Percentiles rank a stretch among this genome's conserved stretches.
Evolutionary conservation across 1,140 invertebrate species (phyloP).

Genomic region (Homarus americanus): DNA sequence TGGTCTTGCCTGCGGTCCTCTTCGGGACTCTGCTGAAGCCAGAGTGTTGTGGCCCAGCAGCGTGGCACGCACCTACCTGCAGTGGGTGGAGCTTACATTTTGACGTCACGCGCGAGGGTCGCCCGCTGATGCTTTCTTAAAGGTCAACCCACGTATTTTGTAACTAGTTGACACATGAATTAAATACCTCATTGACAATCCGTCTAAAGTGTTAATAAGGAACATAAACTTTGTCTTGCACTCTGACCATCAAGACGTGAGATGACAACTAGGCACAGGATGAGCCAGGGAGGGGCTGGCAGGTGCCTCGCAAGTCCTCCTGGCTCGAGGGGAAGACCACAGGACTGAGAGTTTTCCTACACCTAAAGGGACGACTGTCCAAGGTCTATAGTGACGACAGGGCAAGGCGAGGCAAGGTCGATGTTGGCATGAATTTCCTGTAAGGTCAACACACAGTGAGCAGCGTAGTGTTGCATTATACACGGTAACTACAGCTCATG

Average conservation of each 20-base stretch:
- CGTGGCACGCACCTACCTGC: neutral
- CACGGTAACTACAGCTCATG: no score
- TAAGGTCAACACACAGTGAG: no score
- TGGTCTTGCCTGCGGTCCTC: slow-evolving; percentile 17
- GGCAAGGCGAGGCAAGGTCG: no score
- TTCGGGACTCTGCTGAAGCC: slow-evolving; percentile 14
- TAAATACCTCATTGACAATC: neutral
- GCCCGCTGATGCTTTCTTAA: slow-evolving; percentile 38
- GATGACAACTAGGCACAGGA: neutral
- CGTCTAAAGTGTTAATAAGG: neutral
- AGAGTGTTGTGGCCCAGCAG: slow-evolving; percentile 8
- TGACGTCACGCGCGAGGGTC: slow-evolving; percentile 64
- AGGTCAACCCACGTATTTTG: slow-evolving; percentile 33
- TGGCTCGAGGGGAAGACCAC: neutral
- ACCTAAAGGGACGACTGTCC: no score
- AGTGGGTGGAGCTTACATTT: slow-evolving; percentile 13
- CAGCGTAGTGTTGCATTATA: no score
- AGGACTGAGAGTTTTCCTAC: neutral
- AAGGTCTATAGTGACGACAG: no score
- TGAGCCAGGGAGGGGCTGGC: neutral
- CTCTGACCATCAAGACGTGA: neutral
- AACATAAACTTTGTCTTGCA: neutral
- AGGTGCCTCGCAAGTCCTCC: neutral
- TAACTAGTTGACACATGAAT: neutral
- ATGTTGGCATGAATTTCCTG: no score